Base-by-base conservation (phyloP, 2,797 vertebrate species). In the Champsocephalus gunnari region DNA sequence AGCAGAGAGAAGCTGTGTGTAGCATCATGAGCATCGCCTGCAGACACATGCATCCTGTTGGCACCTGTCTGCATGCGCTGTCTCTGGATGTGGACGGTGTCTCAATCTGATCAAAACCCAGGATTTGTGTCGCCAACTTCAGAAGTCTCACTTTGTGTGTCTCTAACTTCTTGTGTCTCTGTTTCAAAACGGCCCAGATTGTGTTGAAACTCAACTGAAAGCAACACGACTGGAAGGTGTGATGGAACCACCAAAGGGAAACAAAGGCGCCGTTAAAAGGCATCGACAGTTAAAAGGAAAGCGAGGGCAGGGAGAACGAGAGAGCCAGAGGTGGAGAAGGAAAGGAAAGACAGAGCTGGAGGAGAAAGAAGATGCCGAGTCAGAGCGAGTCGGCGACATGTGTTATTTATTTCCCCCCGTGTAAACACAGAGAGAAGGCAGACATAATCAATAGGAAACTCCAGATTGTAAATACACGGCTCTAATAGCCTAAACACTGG, bases 391-490 rank as follows among this genome's bases (percentile, higher is more conserved):
- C 28, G 12, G 94, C 94, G 75, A 95, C 94, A 98, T 97, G 91
- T 99, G 97, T 98, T 99, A 96, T 97, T 98, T 99, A 98, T 98
- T 98, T 97, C 81, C 96, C 77, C 91, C 91, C 92, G 83, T 93
- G 96, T 98, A 98, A 97, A 98, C 96, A 96, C 90, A 95, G 93
- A 95, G 95, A 83, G 88, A 95, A 97, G 95, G 96, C 96, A 97
- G 95, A 96, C 96, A 97, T 96, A 98, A 98, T 98, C 97, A 98
- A 95, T 96, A 96, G 96, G 96, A 96, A 97, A 97, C 95, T 96
- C 84, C 90, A 91, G 91, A 92, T 92, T 91, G 92, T 97, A 96
- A 93, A 93, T 80, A 73, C 94, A 90, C 92, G 94, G 85, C 96
- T 96, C 97, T 97, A 97, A 98, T 98, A 96, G 96, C 93, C 95